phyloP scores from a whole-genome alignment of 1,140 invertebrate genomes.

The Aplysia californica region DNA sequence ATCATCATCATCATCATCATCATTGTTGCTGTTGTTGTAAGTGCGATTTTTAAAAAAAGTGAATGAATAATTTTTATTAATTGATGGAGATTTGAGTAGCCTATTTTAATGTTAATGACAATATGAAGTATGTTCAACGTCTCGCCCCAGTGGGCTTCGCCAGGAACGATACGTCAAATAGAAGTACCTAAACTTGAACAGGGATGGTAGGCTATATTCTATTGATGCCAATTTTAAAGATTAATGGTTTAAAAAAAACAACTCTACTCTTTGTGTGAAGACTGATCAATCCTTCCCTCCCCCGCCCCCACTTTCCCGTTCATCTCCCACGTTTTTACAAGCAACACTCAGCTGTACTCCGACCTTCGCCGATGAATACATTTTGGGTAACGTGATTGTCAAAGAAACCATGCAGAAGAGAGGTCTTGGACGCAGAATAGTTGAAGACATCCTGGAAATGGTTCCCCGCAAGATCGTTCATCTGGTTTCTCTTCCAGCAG shows the following conservation, averaged over 20 bases:
- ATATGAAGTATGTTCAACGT: no score
- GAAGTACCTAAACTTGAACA: no score
- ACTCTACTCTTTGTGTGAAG: not conserved
- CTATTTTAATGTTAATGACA: not conserved
- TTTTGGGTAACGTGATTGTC: slow-evolving; percentile 12
- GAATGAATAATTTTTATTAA: not conserved
- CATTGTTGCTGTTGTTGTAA: not conserved
- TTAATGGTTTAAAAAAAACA: no score
- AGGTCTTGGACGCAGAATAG: not conserved
- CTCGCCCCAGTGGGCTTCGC: no score
- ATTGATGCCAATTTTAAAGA: not conserved
- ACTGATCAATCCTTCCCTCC: not conserved
- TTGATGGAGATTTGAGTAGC: not conserved
- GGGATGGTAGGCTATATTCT: not conserved
- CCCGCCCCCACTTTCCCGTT: not conserved
- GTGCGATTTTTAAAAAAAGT: not conserved
- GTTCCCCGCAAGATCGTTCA: not conserved
- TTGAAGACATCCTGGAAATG: not conserved
- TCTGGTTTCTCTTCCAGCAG: not conserved
- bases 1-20: not conserved
- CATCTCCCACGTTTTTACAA: not conserved
- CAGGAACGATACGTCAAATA: no score
- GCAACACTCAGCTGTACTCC: slow-evolving; percentile 2
- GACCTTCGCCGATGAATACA: slow-evolving; percentile 10
- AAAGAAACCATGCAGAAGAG: not conserved